These are phyloP conservation scores for Caenorhabditis uteleia DNA, from an alignment of 2,888 invertebrate species.

Conservation along the genomic window DNA sequence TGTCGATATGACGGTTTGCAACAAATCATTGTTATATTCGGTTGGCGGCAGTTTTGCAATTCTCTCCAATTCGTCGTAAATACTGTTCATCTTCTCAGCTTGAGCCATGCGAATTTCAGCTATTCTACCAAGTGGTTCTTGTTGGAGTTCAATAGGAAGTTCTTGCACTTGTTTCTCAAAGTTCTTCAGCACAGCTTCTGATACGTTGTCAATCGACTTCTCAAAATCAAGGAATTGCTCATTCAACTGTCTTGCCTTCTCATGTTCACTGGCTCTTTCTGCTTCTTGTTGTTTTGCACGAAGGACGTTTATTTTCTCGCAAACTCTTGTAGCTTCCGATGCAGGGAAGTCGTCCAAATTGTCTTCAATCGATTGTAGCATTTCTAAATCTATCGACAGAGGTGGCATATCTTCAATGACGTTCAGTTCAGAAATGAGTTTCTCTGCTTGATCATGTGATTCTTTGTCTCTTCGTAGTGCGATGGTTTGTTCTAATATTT, in stretches of 20 bases:
- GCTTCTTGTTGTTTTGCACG: too few relatives aligned
- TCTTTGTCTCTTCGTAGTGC: too few relatives aligned
- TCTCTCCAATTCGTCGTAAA: neutral
- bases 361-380: conserved; percentile 19
- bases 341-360: conserved; percentile 6
- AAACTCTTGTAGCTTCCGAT: too few relatives aligned
- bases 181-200: conserved; percentile 8
- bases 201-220: too few relatives aligned
- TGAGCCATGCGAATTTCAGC: conserved; percentile 13
- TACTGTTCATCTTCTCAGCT: conserved; percentile 4
- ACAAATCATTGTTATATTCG: conserved; percentile 3
- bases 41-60: conserved; percentile 5
- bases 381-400: conserved; percentile 15
- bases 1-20: conserved; percentile 13
- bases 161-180: conserved; percentile 15
- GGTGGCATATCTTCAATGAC: conserved; percentile 11
- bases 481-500: too few relatives aligned
- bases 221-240: too few relatives aligned
- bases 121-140: conserved; percentile 10
- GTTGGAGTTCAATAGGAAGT: conserved; percentile 11
- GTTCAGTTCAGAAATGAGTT: too few relatives aligned
- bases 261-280: too few relatives aligned
- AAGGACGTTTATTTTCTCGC: too few relatives aligned
- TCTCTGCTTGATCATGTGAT: too few relatives aligned
- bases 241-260: too few relatives aligned